Evolutionary conservation across 2,113 vertebrate genomes (phyloP).

Genomic region (Motacilla alba): DNA sequence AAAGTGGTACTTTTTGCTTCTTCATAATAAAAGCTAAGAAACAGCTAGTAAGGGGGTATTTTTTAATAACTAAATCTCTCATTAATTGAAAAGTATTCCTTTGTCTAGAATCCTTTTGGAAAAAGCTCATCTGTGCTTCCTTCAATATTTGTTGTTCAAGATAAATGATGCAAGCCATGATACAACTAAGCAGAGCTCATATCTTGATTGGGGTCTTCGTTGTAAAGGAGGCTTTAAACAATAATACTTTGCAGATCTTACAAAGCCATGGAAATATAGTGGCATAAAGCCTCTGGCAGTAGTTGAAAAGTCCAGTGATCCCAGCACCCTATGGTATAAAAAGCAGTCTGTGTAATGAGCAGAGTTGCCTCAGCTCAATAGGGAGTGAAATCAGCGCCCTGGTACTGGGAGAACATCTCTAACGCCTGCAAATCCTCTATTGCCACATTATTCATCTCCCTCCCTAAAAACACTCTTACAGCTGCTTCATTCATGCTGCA

Average conservation of each 20-base stretch:
- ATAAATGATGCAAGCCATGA: not conserved
- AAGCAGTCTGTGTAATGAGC: not conserved
- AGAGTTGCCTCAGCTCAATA: not conserved
- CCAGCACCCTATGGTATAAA: not conserved
- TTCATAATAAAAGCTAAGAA: not conserved
- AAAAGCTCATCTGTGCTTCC: not conserved
- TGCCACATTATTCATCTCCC: slow-evolving; percentile 22
- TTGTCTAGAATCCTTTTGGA: not conserved
- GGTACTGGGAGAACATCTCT: not conserved
- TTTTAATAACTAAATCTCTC: not conserved
- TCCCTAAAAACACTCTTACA: slow-evolving; percentile 22
- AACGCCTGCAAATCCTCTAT: not conserved
- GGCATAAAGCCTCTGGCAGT: not conserved
- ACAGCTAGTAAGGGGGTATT: not conserved
- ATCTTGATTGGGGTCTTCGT: not conserved
- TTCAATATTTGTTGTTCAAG: not conserved
- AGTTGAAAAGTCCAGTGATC: slow-evolving; percentile 13
- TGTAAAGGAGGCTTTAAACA: not conserved
- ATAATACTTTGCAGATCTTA: not conserved
- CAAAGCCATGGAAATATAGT: not conserved
- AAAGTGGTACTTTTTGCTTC: not conserved
- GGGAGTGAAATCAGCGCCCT: slow-evolving; percentile 4
- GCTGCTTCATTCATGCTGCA: slow-evolving; percentile 38
- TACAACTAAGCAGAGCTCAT: not conserved
- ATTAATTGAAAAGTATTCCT: not conserved